These are phyloP conservation scores for Callithrix jacchus DNA, from an alignment of 2,113 vertebrate species.

Conservation along the genomic window DNA sequence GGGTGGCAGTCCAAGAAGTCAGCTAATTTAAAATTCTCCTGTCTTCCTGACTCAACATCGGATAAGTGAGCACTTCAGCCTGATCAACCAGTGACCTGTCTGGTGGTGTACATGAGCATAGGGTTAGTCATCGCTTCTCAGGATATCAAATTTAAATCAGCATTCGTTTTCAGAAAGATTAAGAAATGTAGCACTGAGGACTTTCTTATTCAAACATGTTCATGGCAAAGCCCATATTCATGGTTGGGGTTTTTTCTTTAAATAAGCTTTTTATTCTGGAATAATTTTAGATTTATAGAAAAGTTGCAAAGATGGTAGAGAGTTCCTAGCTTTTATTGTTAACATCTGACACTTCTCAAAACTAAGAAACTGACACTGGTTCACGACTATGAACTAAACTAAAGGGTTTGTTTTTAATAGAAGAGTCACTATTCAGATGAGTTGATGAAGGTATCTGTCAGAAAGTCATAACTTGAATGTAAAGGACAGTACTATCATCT, in stretches of 20 bases:
- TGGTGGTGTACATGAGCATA: slow-evolving; percentile 88
- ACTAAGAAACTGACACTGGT: not conserved
- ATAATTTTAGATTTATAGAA: slow-evolving; percentile 21
- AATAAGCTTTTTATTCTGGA: slow-evolving; percentile 26
- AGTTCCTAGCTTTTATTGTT: not conserved
- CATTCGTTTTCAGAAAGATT: slow-evolving; percentile 58
- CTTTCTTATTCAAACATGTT: slow-evolving; percentile 60
- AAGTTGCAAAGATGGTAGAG: not conserved
- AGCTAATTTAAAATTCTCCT: slow-evolving; percentile 97
- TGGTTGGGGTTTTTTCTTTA: not conserved
- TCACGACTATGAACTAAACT: not conserved
- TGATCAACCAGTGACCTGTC: slow-evolving; percentile 94
- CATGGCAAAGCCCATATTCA: not conserved
- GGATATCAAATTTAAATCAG: slow-evolving; percentile 82
- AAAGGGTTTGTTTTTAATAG: not conserved
- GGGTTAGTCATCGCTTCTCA: slow-evolving; percentile 86
- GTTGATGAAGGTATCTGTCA: not conserved
- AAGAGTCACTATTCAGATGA: not conserved
- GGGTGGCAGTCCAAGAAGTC: slow-evolving; percentile 85
- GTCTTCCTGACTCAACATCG: slow-evolving; percentile 95
- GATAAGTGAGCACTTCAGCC: slow-evolving; percentile 92
- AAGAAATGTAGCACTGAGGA: slow-evolving; percentile 62
- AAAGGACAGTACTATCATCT: not conserved
- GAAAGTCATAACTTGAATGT: slow-evolving; percentile 2
- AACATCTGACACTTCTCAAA: slow-evolving; percentile 12